Percentiles rank a stretch among this genome's conserved stretches.
phyloP scores from a whole-genome alignment of 2,888 invertebrate species.

The Cybosia mesomella region DNA sequence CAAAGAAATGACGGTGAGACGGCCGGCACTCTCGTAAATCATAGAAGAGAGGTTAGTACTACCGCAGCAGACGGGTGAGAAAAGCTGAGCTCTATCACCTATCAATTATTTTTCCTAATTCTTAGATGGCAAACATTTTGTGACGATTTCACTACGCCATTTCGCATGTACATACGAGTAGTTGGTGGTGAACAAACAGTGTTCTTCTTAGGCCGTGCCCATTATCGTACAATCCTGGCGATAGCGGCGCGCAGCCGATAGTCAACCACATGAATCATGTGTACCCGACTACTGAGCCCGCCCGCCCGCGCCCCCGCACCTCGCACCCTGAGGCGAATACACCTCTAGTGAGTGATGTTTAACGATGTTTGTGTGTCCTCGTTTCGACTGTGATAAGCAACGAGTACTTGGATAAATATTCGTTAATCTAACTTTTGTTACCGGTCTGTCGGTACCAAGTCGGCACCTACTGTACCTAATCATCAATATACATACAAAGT shows the following conservation, averaged over 20 bases:
- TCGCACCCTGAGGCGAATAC: neutral
- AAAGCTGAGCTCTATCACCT: neutral
- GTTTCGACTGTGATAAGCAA: slow-evolving; percentile 5
- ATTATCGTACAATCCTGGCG: slow-evolving; percentile 19
- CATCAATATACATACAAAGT: too few species aligned
- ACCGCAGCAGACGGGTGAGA: too few species aligned
- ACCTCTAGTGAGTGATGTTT: neutral
- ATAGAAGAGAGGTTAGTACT: too few species aligned
- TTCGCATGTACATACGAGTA: neutral
- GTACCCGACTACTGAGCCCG: neutral
- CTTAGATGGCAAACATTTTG: neutral
- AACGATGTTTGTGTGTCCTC: slow-evolving; percentile 16
- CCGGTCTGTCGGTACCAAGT: neutral
- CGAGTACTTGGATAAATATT: slow-evolving; percentile 8
- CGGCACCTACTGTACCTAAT: neutral
- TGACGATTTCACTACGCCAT: neutral
- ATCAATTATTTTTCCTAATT: neutral
- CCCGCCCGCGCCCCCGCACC: neutral
- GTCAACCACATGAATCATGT: neutral
- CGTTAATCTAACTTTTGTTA: slow-evolving; percentile 10
- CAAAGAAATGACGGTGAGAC: neutral
- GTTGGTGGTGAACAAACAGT: slow-evolving; percentile 2
- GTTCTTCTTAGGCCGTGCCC: slow-evolving; percentile 8
- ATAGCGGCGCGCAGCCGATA: slow-evolving; percentile 13
- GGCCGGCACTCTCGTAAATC: too few species aligned